These are phyloP conservation scores for Drosophila oshimai DNA, from an alignment of 1,140 invertebrate genomes.

Conservation along the genomic window DNA sequence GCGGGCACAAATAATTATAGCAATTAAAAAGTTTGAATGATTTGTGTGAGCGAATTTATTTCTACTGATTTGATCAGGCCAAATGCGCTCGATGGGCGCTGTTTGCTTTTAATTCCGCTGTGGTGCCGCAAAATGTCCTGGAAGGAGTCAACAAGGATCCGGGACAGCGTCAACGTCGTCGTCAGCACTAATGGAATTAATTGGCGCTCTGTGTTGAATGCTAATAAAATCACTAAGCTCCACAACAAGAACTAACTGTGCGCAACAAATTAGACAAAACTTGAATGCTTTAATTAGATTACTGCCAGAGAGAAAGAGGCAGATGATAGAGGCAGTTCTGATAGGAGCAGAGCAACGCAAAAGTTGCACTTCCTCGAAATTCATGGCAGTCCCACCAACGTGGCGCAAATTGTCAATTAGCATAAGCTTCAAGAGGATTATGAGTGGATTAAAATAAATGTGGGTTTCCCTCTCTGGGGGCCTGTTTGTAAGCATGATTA, in stretches of 20 bases:
- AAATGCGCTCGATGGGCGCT: constrained; percentile 5
- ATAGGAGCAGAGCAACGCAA: background rate
- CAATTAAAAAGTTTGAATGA: constrained; percentile 67
- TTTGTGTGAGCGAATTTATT: constrained; percentile 45
- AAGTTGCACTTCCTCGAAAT: constrained; percentile 31
- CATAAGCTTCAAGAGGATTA: constrained; percentile 57
- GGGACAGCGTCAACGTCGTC: constrained; percentile 10
- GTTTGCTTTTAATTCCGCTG: background rate
- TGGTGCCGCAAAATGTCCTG: background rate
- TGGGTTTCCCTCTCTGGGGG: constrained; percentile 6
- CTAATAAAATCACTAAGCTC: constrained; percentile 66
- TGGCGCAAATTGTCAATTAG: constrained; percentile 50
- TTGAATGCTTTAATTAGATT: constrained; percentile 70
- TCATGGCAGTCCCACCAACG: background rate
- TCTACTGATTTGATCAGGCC: constrained; percentile 53
- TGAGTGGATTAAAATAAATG: constrained; percentile 64
- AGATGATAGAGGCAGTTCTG: background rate
- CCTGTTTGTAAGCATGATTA: background rate
- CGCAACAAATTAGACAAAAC: constrained; percentile 63
- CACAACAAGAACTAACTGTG: constrained; percentile 42
- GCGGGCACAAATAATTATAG: constrained; percentile 59
- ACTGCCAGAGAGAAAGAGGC: background rate
- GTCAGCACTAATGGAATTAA: constrained; percentile 69
- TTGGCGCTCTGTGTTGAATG: constrained; percentile 64
- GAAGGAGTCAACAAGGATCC: background rate